Percentiles rank a stretch among this genome's conserved stretches.
Evolutionary conservation across 2,888 invertebrate genomes (phyloP).

Genomic region (Catocala sponsa): DNA sequence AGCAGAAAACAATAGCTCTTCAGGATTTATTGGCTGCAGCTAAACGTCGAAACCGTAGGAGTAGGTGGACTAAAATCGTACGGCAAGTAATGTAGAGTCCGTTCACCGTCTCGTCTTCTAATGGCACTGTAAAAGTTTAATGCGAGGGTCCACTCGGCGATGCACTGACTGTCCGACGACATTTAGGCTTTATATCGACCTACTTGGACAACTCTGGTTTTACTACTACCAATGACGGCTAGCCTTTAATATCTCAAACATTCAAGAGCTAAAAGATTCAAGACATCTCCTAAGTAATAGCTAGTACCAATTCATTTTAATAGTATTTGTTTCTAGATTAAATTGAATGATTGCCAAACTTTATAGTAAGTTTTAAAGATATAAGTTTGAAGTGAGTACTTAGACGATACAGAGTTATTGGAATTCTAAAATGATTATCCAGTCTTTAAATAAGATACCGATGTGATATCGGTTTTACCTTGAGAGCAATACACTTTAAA

Average conservation of each 20-base stretch:
- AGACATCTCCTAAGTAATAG: conserved; percentile 18
- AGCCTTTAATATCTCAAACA: conserved; percentile 28
- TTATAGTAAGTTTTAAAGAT: neutral
- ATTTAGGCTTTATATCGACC: conserved; percentile 42
- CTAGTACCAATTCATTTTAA: conserved; percentile 12
- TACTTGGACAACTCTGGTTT: conserved; percentile 40
- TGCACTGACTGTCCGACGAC: conserved; percentile 36
- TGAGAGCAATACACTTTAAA: conserved; percentile 57
- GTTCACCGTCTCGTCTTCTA: conserved; percentile 65
- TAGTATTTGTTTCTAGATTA: conserved; percentile 19
- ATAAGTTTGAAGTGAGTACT: conserved; percentile 5
- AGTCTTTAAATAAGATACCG: conserved; percentile 25
- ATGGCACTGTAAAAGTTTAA: conserved; percentile 73
- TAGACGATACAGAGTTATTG: conserved; percentile 17
- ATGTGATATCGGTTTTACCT: conserved; percentile 40
- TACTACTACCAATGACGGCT: conserved; percentile 31
- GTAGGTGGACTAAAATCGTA: conserved; percentile 43
- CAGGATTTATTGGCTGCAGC: conserved; percentile 38
- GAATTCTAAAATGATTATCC: conserved; percentile 20
- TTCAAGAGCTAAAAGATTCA: conserved; percentile 6
- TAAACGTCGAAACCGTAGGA: conserved; percentile 26
- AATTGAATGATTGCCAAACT: conserved; percentile 29
- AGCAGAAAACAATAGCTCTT: conserved; percentile 39
- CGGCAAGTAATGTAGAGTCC: conserved; percentile 57
- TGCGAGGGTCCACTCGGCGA: conserved; percentile 51